These are phyloP conservation scores for Stigmatopora argus DNA, from an alignment of 2,113 vertebrate genomes.

Conservation along the genomic window DNA sequence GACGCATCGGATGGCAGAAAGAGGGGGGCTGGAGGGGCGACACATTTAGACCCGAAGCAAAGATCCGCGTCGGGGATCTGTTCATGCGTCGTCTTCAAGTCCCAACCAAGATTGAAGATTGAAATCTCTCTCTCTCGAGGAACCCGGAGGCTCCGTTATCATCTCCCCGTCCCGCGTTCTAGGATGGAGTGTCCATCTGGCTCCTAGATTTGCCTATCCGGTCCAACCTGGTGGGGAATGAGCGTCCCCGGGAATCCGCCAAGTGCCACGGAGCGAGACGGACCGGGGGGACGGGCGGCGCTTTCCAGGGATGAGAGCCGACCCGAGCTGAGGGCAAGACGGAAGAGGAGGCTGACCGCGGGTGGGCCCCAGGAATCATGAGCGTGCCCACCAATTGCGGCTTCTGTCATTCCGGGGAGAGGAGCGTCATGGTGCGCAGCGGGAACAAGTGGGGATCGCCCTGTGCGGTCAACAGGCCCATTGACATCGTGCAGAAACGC, in stretches of 20 bases:
- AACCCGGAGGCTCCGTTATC: conserved; percentile 22
- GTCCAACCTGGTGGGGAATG: conserved; percentile 41
- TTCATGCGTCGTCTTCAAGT: conserved; percentile 27
- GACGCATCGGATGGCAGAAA: conserved; percentile 25
- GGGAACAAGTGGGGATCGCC: conserved; percentile 70
- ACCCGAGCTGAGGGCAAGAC: conserved; percentile 49
- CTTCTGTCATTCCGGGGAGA: conserved; percentile 57
- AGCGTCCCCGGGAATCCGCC: conserved; percentile 40
- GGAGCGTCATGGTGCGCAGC: conserved; percentile 52
- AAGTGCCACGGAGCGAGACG: conserved; percentile 36
- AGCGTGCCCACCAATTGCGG: conserved; percentile 69
- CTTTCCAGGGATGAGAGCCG: conserved; percentile 38
- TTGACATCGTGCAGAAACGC: conserved; percentile 73
- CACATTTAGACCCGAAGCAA: conserved; percentile 52
- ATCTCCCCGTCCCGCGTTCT: background rate
- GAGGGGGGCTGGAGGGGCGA: conserved; percentile 22
- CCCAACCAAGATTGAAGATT: conserved; percentile 15
- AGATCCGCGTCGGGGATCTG: conserved; percentile 27
- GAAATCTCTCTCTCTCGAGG: conserved; percentile 8
- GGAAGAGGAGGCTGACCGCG: conserved; percentile 51
- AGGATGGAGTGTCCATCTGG: conserved; percentile 21
- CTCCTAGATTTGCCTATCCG: conserved; percentile 28
- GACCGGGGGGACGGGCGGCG: conserved; percentile 34
- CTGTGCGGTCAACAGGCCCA: conserved; percentile 73
- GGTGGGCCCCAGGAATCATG: conserved; percentile 53